Evolutionary conservation across 2,797 vertebrate species (phyloP), one percentile per base, ranked within the genome.

Genomic region (Phoxinus dragarum): DNA sequence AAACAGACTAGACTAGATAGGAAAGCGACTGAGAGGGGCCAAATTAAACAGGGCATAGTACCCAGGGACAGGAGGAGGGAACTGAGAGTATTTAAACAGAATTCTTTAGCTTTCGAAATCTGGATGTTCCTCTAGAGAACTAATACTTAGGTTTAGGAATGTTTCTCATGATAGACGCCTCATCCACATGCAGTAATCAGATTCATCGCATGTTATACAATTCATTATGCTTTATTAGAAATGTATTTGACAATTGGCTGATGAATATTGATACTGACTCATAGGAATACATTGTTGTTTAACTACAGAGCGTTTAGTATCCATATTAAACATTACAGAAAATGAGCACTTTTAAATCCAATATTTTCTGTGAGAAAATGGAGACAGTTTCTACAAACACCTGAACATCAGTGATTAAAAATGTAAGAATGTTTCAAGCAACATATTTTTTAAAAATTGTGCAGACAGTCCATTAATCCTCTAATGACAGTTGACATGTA

Each of bases 1-100:
- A 27, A 40, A 36, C 17, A 6, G 31, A 40, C 52, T 77, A n/a
- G 23, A 66, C 77, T 67, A 67, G 77, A 80, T 47, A 80, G 59
- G 14, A 80, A 47, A 54, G 66, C 1, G 34, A 69, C 42, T 10
- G 42, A 67, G 79, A 40, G 47, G 4, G 34, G 66, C 66, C 79
- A 81, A 81, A 52, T 81, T 54, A 69, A 81, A 81, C 79, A 81
- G 44, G 21, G 1, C 66, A 54, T 52, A 38, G 9, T 44, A 44
- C 61, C 44, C 38, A 5, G 38, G n/a, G 76, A 44, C 42, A 44
- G 14, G 44, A 68, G 12, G 64, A 68, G 78, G 12, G 44, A 69
- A 69, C 31, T 5, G 5, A 17, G 12, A 61, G 23, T 42, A 27
- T 64, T 61, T 27, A 42, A 36, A 75, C 73, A 36, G 9, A 73